Evolutionary conservation across 35 echinoderm and acorn worm genomes (phyloP).

Genomic region (Ophiothrix spiculata): DNA sequence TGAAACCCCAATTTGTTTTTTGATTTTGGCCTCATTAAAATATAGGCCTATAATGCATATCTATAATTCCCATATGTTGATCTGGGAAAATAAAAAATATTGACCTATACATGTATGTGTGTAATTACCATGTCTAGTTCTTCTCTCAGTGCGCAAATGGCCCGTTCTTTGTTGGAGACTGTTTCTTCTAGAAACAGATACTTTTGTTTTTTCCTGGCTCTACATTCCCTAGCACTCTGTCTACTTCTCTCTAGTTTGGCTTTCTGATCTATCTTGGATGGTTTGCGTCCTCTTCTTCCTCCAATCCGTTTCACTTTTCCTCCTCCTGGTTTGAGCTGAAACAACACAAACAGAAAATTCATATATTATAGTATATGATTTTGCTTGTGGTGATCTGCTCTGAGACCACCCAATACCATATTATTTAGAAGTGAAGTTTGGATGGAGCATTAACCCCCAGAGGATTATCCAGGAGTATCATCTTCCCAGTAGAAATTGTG

Average conservation of each 20-base stretch:
- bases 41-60: background rate
- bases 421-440: too few relatives aligned
- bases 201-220: slow-evolving; percentile 87
- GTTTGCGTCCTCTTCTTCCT: slow-evolving; percentile 65
- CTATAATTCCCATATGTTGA: background rate
- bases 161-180: slow-evolving; percentile 67
- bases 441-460: too few relatives aligned
- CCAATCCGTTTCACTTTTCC: slow-evolving; percentile 32
- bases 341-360: background rate
- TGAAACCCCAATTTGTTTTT: too few relatives aligned
- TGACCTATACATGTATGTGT: background rate
- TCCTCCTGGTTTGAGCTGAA: background rate
- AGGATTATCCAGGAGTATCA: too few relatives aligned
- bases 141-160: slow-evolving; percentile 45
- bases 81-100: background rate
- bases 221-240: slow-evolving; percentile 90
- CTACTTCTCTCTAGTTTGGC: slow-evolving; percentile 85
- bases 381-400: too few relatives aligned
- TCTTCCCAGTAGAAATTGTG: too few relatives aligned
- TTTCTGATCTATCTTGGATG: slow-evolving; percentile 80
- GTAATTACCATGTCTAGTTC: slow-evolving; percentile 55
- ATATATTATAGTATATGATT: too few relatives aligned
- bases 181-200: slow-evolving; percentile 82
- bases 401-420: too few relatives aligned
- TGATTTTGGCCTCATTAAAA: background rate